Base-by-base conservation (phyloP, 2,888 invertebrate species). In the Ephialtes manifestator region DNA sequence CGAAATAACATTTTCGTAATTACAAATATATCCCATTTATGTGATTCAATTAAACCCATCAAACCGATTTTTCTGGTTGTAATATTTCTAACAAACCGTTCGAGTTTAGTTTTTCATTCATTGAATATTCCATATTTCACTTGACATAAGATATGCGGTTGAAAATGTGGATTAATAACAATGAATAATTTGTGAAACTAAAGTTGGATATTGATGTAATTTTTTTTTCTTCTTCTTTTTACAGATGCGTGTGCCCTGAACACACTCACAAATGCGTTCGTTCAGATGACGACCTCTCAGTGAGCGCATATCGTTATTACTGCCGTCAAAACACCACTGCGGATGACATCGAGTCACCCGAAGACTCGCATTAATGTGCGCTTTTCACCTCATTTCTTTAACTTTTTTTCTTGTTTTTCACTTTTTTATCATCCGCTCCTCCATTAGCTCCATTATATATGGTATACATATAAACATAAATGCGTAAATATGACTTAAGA, bases 251-350 rank as follows among this genome's bases (percentile, higher is more conserved):
- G 35, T 96, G 96, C 85, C 91, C 94, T 0, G 94, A 93, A 51
- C 92, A 92, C 67, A 87, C 87, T 18, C 91, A 88, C 86, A 93
- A 92, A 70, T 96, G 96, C 89, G 89, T 95, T 2, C 93, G 95
- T 74, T 94, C 94, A 18, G 95, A 95, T 31, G 96, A 96, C 87
- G 96, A 96, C 88, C 92, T 96, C 20, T 95, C 95, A 15, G 95
- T 95, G 39, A 94, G 95, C 68, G 96, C 96, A 1, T 96, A 95
- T 90, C 95, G 96, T 0, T 96, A 96, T 91, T 94, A 95, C 67
- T 96, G 96, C 92, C 94, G 93, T 88, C 91, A 91, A 65, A 93
- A 93, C 65, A 89, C 90, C 68, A 93, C 92, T 51, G 86, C 82
- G 75, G 89, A 90, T 0, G 92, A 92, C 86, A 91, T 92, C 77